Base-by-base conservation (phyloP, 2,797 vertebrate species). In the Sciurus vulgaris region DNA sequence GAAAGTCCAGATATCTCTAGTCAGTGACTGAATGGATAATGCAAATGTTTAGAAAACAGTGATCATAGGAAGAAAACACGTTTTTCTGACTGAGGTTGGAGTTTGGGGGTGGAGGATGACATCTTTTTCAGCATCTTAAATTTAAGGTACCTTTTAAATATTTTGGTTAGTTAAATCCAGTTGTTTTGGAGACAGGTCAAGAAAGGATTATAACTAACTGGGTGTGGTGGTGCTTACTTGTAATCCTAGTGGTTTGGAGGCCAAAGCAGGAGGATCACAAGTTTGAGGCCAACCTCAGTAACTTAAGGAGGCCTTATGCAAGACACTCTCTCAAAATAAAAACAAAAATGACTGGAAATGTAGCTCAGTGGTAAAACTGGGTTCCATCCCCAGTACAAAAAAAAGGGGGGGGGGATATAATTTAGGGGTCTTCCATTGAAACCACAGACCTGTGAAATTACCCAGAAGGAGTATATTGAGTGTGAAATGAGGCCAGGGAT, bases 71-170 rank as follows among this genome's bases (percentile, higher is more conserved):
- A 35, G 38, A 76, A 85, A 38, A 35, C 81, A 49, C 11, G 44
- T 73, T 79, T 92, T 86, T 89, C 69, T 86, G 54, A 56, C 63
- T 47, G 26, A 35, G 20, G 30, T 65, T 7, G 51, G 61, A 44
- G 33, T 72, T 72, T 56, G 33, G 59, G 26, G 20, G 0, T 73
- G 12, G 30, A 10, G 17, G 30, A 49, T 30, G 51, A 13, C 14
- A 72, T 93, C 20, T 81, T 10, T 93, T 95, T 41, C 84, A 94
- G 13, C 59, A 41, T 44, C 33, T 93, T 84, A 79, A 93, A 82
- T 61, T 67, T 91, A 91, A 93, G 54, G 3, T 91, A 11, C 11
- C 51, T 91, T 90, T 94, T 78, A 93, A 94, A 73, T 13, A 83
- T 91, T 44, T 47, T 87, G 38, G 6, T 74, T 89, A 73, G 12